phyloP scores from a whole-genome alignment of 2,888 invertebrate genomes.

The Agelastica alni region DNA sequence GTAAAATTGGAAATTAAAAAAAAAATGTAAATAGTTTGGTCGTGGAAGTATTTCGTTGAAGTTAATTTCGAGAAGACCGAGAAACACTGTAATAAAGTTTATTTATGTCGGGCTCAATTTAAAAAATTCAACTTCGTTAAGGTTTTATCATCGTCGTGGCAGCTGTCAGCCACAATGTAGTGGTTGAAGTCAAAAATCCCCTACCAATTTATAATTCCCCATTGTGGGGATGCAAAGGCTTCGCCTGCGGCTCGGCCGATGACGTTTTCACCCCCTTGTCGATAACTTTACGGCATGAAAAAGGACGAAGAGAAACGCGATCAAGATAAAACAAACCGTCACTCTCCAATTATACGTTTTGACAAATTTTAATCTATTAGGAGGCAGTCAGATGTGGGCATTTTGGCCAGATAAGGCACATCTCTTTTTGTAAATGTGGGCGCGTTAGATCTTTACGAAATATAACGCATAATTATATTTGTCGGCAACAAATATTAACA shows the following conservation, averaged over 20 bases:
- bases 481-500: too few relatives aligned
- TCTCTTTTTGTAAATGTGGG: slow-evolving; percentile 5
- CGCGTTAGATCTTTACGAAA: too few relatives aligned
- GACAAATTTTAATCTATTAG: slow-evolving; percentile 44
- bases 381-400: slow-evolving; percentile 29
- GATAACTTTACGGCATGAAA: slow-evolving; percentile 43
- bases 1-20: too few relatives aligned
- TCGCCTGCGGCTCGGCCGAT: slow-evolving; percentile 31
- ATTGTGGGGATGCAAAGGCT: slow-evolving; percentile 45
- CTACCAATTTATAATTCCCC: slow-evolving; percentile 55
- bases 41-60: too few relatives aligned
- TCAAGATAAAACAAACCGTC: slow-evolving; percentile 47
- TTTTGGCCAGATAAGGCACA: slow-evolving; percentile 18
- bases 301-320: slow-evolving; percentile 20
- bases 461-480: too few relatives aligned
- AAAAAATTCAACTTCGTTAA: slow-evolving; percentile 54
- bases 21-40: too few relatives aligned
- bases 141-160: slow-evolving; percentile 54
- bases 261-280: slow-evolving; percentile 40
- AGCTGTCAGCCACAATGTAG: slow-evolving; percentile 58
- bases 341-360: slow-evolving; percentile 53
- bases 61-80: slow-evolving; percentile 24
- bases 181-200: slow-evolving; percentile 56
- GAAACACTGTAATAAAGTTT: slow-evolving; percentile 30
- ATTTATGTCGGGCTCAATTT: slow-evolving; percentile 40